Conservation (phyloP, 2,797 vertebrate genomes). For the Myoxocephalus aenaeus region DNA sequence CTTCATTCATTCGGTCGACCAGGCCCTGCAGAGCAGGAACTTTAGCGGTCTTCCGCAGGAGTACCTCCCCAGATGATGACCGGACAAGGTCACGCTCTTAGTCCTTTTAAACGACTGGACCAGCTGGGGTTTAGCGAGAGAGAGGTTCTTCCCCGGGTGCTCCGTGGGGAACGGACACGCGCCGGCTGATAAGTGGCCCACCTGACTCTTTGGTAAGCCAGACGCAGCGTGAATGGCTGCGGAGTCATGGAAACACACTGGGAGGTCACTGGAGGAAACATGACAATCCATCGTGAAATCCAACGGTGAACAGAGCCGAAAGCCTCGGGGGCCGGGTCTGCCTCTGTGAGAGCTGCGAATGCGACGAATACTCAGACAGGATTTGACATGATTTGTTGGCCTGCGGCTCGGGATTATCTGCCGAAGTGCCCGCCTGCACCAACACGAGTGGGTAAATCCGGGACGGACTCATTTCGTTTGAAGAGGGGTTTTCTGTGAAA, state of each 20-base stretch:
- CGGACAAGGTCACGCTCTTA: constrained; percentile 27
- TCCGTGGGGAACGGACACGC: constrained; percentile 24
- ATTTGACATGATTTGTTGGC: constrained; percentile 48
- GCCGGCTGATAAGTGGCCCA: constrained; percentile 40
- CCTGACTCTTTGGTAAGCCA: constrained; percentile 32
- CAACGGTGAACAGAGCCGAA: constrained; percentile 26
- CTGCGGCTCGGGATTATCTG: constrained; percentile 53
- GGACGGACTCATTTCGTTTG: constrained; percentile 34
- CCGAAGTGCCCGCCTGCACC: constrained; percentile 50
- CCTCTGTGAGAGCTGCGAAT: constrained; percentile 35
- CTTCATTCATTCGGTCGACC: constrained; percentile 89
- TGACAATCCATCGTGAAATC: constrained; percentile 33
- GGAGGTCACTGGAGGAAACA: constrained; percentile 40
- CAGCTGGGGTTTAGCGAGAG: constrained; percentile 6
- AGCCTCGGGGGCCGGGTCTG: constrained; percentile 24
- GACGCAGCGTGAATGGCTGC: constrained; percentile 30
- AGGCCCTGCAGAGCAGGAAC: constrained; percentile 89
- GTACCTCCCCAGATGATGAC: constrained; percentile 93
- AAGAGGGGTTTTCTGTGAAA: constrained; percentile 18
- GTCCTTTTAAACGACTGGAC: constrained; percentile 30
- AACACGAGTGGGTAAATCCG: constrained; percentile 42
- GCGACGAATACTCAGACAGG: constrained; percentile 52
- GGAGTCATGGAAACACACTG: constrained; percentile 15
- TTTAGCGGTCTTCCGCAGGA: constrained; percentile 90
- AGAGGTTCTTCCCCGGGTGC: constrained; percentile 1